Base-by-base conservation (phyloP, 2,888 invertebrate species). In the Meteorus cinctellus region DNA sequence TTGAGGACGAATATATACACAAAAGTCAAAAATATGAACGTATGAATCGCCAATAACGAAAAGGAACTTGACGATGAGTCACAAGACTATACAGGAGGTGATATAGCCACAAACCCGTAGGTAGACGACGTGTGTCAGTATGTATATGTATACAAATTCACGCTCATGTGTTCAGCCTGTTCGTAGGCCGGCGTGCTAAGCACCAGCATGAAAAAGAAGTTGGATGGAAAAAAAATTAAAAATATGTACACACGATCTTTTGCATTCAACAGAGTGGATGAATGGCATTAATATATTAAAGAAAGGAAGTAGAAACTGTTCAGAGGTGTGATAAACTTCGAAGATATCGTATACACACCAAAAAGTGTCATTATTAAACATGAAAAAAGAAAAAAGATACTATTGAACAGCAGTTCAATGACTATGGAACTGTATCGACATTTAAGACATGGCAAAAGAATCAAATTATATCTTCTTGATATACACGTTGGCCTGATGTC, bases 51-150 rank as follows among this genome's bases (percentile, higher is more conserved):
- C 19, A 55, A 55, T 55, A 72, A 76, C 59, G 29, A 59, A 72
- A 51, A 76, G 76, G 72, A 76, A 72, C 69, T 76, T 66, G 75
- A 76, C 65, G 75, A 76, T 76, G 72, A 76, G 63, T 72, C 76
- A 75, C 34, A 36, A 68, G 45, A 24, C 41, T 45, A 60, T 67
- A 31, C 41, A 51, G 34, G 45, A 72, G 72, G 60, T 55, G 72
- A 41, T 51, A 41, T 69, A 19, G 19, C 55, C 19, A 8, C 19
- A 55, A 55, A 19, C 55, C 19, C 67, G 68, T 76, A 72, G 76
- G 72, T 62, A 72, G 72, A 65, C 27, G 60, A 69, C 29, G 62
- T 71, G 66, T 71, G 41, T 72, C 29, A 51, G 55, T 34, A 65
- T 31, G 31, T 63, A 8, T 31, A 5, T 48, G 19, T 19, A n/a